These are phyloP conservation scores for Uloborus plumipes DNA, from an alignment of 2,888 invertebrate genomes.

Conservation along the genomic window DNA sequence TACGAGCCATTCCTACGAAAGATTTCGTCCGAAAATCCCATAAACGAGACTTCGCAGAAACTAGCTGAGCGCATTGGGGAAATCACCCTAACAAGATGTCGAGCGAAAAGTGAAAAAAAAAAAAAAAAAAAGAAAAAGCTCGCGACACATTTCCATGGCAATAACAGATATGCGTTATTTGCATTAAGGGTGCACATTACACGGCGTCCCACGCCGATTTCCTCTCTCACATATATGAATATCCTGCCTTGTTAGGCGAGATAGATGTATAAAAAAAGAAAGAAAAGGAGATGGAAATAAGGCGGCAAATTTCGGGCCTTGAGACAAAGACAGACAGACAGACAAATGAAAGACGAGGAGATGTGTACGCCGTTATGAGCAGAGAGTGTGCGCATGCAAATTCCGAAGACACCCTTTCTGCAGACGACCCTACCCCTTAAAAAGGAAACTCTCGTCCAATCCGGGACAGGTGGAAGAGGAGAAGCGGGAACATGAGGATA, in stretches of 20 bases:
- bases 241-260: conserved; percentile 37
- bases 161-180: conserved; percentile 26
- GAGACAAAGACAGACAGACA: conserved; percentile 29
- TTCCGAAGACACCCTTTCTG: conserved; percentile 11
- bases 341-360: conserved; percentile 44
- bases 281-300: not conserved
- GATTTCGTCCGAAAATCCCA: not conserved
- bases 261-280: not conserved
- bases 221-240: conserved; percentile 41
- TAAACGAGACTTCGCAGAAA: conserved; percentile 8
- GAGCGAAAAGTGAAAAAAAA: not conserved
- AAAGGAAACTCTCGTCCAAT: conserved; percentile 23
- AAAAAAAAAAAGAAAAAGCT: too few species aligned
- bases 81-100: conserved; percentile 53
- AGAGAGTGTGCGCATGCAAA: conserved; percentile 52
- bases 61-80: conserved; percentile 24
- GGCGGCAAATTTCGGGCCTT: conserved; percentile 3
- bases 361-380: conserved; percentile 44
- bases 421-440: conserved; percentile 1
- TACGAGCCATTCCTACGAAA: not conserved
- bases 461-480: conserved; percentile 30
- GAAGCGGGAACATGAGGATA: conserved; percentile 8
- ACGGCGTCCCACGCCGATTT: conserved; percentile 52
- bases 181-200: conserved; percentile 25
- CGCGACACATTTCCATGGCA: too few species aligned